These are phyloP conservation scores for Channa argus DNA, from an alignment of 2,113 vertebrate species.

Conservation along the genomic window DNA sequence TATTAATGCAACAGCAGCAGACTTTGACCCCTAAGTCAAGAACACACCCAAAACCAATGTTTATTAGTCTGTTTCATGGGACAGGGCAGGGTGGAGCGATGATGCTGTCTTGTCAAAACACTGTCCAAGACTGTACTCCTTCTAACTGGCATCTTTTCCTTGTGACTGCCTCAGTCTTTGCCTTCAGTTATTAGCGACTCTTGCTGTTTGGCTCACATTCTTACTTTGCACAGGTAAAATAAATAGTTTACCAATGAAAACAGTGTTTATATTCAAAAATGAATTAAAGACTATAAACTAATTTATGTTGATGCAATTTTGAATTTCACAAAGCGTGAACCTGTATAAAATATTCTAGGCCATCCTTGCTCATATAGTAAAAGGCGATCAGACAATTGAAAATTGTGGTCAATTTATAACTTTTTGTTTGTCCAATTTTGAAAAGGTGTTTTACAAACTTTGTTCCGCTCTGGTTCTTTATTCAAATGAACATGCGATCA, in stretches of 20 bases:
- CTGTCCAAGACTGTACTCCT: neutral
- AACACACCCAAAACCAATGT: conserved; percentile 32
- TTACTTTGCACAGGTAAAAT: neutral
- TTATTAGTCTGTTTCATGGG: conserved; percentile 5
- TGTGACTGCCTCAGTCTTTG: neutral
- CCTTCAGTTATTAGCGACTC: neutral
- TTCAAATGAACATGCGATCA: too few relatives aligned
- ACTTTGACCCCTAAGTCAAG: conserved; percentile 29
- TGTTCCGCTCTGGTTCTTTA: too few relatives aligned
- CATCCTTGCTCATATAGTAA: neutral
- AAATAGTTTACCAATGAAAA: conserved; percentile 9
- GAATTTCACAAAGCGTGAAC: conserved; percentile 13
- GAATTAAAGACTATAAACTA: too few relatives aligned
- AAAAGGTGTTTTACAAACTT: too few relatives aligned
- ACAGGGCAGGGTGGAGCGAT: conserved; percentile 16
- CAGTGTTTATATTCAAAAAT: neutral
- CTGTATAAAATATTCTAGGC: conserved; percentile 12
- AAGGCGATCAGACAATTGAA: neutral
- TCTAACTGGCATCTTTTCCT: neutral
- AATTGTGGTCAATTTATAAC: neutral
- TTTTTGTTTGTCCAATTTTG: neutral
- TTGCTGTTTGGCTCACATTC: neutral
- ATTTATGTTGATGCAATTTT: conserved; percentile 5
- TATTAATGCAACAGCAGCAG: conserved; percentile 23
- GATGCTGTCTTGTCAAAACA: conserved; percentile 4